Base-by-base conservation (phyloP, 2,888 invertebrate species). In the Synanthedon vespiformis region DNA sequence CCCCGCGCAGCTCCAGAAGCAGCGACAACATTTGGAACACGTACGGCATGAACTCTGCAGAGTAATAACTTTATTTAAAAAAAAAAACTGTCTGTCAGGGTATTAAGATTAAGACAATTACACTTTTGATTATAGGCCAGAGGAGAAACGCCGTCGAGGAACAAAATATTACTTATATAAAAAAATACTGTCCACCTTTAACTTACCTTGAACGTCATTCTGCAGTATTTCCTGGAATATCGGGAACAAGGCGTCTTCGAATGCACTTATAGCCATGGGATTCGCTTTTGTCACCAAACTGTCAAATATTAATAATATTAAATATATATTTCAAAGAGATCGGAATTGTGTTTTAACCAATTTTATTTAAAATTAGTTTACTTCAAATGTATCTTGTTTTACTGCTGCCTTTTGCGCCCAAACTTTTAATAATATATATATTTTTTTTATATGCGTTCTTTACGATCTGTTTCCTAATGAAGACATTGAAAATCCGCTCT, bases 1-100 rank as follows among this genome's bases (percentile, higher is more conserved):
- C 51, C 0, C 85, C 82, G 51, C 93, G 91, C 55, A 94, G 81
- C 78, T 98, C 98, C 83, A 99, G 89, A 54, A 98, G 85, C 16
- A 98, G 87, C 0, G 98, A 96, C 47, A 99, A 86, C 83, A 99
- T 93, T 94, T 99, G 99, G 78, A 99, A 98, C 50, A 98, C 96
- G 81, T 99, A 99, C 0, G 99, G 99, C 82, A 98, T 95, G 87
- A 99, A 98, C 78, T 99, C 99, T 92, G 89, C 27, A 77, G 88
- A 55, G 34, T 11, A 47, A 27, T 40, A 40, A 44, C 5, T 6
- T 12, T n/a, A 41, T 6, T 12, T n/a, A 41, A 13, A 12, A 11
- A 13, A 10, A 44, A 44, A 4, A 44, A 6, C 27, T 6, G 6
- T 27, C n/a, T n/a, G n/a, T n/a, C n/a, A 27, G 27, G 27, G 18